Conservation (phyloP, 1,140 invertebrate species). For the Ruditapes philippinarum region DNA sequence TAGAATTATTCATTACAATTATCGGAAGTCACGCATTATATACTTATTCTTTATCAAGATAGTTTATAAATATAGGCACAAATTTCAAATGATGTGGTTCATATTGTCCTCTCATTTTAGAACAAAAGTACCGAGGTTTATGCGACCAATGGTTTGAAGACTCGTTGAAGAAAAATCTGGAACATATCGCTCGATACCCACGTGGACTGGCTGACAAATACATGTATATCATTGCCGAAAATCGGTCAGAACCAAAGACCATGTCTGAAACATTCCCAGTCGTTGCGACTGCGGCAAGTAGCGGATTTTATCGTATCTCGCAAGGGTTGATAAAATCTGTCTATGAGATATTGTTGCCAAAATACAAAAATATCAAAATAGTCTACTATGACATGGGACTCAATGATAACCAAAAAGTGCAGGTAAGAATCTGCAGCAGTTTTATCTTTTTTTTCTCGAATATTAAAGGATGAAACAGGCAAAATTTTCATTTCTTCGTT, state of each 20-base stretch:
- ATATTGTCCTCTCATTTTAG: too few species aligned
- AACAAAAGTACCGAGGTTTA: not conserved
- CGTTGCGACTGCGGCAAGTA: constrained; percentile 49
- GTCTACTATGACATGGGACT: constrained; percentile 63
- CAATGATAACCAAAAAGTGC: not conserved
- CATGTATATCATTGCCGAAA: not conserved
- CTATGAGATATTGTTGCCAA: constrained; percentile 28
- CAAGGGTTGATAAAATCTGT: constrained; percentile 52
- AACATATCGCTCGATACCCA: constrained; percentile 28
- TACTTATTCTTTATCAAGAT: too few species aligned
- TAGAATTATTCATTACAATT: too few species aligned
- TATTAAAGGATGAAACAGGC: too few species aligned
- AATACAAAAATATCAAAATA: constrained; percentile 46
- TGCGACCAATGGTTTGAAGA: constrained; percentile 29
- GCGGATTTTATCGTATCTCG: constrained; percentile 18
- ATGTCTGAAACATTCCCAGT: constrained; percentile 6
- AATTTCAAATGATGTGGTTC: too few species aligned
- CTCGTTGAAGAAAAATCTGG: constrained; percentile 44
- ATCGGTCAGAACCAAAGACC: not conserved
- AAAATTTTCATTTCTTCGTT: too few species aligned
- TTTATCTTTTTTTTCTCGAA: too few species aligned
- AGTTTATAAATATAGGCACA: too few species aligned
- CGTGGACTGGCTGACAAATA: not conserved
- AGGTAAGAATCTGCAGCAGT: too few species aligned
- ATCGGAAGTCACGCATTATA: too few species aligned